A percentile compares a stretch with the other conserved stretches of the same genome.
Conservation (phyloP, 1,140 invertebrate species). For the Drosophila navojoa region DNA sequence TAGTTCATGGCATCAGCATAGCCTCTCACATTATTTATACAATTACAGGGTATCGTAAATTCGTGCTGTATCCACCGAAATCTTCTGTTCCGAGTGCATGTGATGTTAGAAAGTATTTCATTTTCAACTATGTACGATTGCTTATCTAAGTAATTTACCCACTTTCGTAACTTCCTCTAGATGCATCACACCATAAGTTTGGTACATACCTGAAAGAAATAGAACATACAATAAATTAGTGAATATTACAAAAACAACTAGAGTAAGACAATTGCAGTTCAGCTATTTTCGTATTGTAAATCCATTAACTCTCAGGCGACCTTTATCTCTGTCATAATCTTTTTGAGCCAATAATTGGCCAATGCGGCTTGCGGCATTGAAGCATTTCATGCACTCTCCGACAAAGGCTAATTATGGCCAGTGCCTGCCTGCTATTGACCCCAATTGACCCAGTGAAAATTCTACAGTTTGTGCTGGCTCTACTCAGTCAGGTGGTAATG, state of each 20-base stretch:
- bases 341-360: constrained; percentile 10
- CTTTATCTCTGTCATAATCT: neutral
- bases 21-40: too few species aligned
- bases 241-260: neutral
- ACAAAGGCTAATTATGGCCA: constrained; percentile 28
- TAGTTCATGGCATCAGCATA: too few species aligned
- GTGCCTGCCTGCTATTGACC: constrained; percentile 15
- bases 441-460: constrained; percentile 8
- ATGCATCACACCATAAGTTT: neutral
- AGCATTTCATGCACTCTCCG: neutral
- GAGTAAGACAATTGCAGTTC: neutral
- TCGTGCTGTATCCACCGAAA: too few species aligned
- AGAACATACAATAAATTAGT: constrained; percentile 14
- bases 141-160: too few species aligned
- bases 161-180: neutral
- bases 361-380: neutral
- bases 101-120: too few species aligned
- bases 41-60: too few species aligned
- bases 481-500: constrained; percentile 20
- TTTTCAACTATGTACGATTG: too few species aligned
- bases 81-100: too few species aligned
- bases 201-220: constrained; percentile 35
- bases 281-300: constrained; percentile 2
- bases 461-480: neutral
- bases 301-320: constrained; percentile 5